Evolutionary conservation across 2,888 invertebrate genomes (phyloP).

Genomic region (Eugnorisma glareosa): DNA sequence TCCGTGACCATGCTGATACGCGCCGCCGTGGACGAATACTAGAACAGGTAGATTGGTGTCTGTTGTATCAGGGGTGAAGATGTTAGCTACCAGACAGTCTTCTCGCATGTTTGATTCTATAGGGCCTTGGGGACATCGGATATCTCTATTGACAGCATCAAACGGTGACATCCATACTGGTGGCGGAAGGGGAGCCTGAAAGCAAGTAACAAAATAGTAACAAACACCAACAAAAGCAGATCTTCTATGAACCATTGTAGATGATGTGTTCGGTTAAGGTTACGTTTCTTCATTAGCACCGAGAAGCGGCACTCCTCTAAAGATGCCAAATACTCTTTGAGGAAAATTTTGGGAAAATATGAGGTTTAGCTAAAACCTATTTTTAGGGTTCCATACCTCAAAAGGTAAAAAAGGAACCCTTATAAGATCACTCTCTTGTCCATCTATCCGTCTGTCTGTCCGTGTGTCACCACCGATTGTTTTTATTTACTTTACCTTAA

Average conservation of each 20-base stretch:
- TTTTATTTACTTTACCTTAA: constrained; percentile 62
- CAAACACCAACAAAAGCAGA: not conserved
- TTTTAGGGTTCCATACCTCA: not conserved
- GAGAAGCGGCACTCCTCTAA: not conserved
- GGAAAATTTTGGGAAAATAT: not conserved
- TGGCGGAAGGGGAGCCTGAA: constrained; percentile 74
- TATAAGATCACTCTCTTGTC: no score
- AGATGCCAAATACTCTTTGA: not conserved
- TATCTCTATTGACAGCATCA: constrained; percentile 68
- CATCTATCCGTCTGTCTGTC: no score
- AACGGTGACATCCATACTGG: constrained; percentile 70
- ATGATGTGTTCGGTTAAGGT: not conserved
- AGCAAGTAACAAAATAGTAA: constrained; percentile 5
- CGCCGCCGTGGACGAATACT: constrained; percentile 85
- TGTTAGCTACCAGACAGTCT: constrained; percentile 80
- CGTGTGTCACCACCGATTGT: not conserved
- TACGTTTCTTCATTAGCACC: not conserved
- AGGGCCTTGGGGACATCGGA: constrained; percentile 70
- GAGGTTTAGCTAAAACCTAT: not conserved
- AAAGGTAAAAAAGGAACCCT: no score
- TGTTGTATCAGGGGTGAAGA: constrained; percentile 77
- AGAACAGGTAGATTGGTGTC: constrained; percentile 78
- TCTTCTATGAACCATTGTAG: not conserved
- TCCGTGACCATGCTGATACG: constrained; percentile 78
- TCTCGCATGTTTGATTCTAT: constrained; percentile 63